These are phyloP conservation scores for Aethes cnicana DNA, from an alignment of 2,888 invertebrate genomes.

Conservation along the genomic window DNA sequence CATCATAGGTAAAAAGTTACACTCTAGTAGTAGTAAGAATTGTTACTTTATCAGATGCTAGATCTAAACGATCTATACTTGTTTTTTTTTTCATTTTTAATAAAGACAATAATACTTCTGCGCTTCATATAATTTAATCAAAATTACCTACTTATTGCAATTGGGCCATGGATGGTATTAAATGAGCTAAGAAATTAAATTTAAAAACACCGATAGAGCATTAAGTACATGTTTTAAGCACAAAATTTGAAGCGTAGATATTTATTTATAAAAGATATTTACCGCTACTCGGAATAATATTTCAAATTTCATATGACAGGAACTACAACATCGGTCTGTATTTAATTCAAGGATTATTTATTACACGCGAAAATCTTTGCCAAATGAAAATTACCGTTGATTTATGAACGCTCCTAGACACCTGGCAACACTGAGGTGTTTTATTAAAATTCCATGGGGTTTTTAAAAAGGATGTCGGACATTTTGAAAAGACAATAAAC, in stretches of 20 bases:
- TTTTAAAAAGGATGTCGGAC: conserved; percentile 68
- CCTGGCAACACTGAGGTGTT: conserved; percentile 35
- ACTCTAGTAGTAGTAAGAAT: no score
- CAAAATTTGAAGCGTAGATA: conserved; percentile 6
- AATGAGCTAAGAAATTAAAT: conserved; percentile 14
- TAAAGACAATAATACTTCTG: no score
- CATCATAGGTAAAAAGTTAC: no score
- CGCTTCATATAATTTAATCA: no score
- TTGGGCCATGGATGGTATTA: conserved; percentile 21
- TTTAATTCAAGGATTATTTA: conserved; percentile 30
- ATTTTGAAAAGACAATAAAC: conserved; percentile 69
- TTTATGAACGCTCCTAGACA: conserved; percentile 18
- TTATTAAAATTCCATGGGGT: conserved; percentile 62
- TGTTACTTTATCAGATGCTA: no score
- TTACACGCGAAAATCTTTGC: conserved; percentile 30
- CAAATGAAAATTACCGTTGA: conserved; percentile 27
- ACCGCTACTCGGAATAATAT: conserved; percentile 24
- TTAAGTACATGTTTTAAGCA: neutral
- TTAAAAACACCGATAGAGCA: conserved; percentile 1
- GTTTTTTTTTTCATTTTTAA: no score
- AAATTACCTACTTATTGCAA: no score
- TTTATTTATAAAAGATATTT: conserved; percentile 26
- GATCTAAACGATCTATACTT: no score
- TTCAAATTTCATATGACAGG: conserved; percentile 27
- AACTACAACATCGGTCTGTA: conserved; percentile 28